Percentiles rank a stretch among this genome's conserved stretches.
Conservation (phyloP, 1,140 invertebrate genomes). For the Temnothorax curvispinosus region DNA sequence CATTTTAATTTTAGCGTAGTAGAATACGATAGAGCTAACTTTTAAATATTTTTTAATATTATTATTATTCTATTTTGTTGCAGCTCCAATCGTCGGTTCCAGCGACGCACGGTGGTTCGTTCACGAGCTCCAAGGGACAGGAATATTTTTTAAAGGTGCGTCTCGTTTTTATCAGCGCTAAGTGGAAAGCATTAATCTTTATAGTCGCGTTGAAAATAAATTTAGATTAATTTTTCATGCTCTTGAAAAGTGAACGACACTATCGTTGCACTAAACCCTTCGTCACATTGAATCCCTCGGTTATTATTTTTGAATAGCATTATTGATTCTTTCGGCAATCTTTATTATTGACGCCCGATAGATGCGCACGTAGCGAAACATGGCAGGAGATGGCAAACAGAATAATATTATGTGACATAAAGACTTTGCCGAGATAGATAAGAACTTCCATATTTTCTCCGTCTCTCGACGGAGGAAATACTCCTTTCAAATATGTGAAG, state of each 20-base stretch:
- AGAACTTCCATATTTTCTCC: constrained; percentile 49
- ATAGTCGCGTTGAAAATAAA: background rate
- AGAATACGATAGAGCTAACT: background rate
- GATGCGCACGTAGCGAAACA: constrained; percentile 11
- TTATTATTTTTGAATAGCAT: constrained; percentile 2
- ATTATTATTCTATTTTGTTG: constrained; percentile 51
- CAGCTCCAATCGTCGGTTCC: constrained; percentile 50
- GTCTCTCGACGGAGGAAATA: constrained; percentile 24
- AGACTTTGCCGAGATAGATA: constrained; percentile 32
- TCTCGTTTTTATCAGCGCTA: background rate
- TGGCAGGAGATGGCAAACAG: constrained; percentile 8
- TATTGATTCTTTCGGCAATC: constrained; percentile 2
- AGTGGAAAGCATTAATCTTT: background rate
- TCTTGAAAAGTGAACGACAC: background rate
- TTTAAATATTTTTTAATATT: background rate
- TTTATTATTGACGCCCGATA: background rate
- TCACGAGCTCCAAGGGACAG: constrained; percentile 30
- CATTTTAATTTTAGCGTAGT: background rate
- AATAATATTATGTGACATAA: constrained; percentile 53
- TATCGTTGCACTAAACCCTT: background rate
- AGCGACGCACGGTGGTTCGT: constrained; percentile 56
- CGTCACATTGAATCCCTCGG: background rate
- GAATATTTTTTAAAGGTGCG: constrained; percentile 43
- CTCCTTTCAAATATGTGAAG: constrained; percentile 31
- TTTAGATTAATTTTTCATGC: background rate